Evolutionary conservation across 2,797 vertebrate genomes (phyloP), one percentile per base, ranked within the genome.

Genomic region (Pangasius macronema): DNA sequence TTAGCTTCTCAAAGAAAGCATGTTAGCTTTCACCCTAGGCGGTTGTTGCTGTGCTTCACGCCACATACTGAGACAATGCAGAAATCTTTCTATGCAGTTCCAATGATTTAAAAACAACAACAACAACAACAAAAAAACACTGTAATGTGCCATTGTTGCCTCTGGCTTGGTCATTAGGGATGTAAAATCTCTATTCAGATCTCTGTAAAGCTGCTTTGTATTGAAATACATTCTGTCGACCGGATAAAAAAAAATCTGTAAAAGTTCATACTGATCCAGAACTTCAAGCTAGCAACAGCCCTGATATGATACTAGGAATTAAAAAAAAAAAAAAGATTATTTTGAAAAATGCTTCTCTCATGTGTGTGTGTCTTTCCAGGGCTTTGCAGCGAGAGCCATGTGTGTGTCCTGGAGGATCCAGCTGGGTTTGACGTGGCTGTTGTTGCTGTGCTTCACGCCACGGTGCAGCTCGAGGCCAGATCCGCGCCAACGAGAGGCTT

Each of bases 401-500:
- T 46, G 9, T 49, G 27, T 13, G 18, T 22, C 33, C 0, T 5
- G 70, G 30, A 61, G 55, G 59, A 73, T 30, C 30, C 73, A 5
- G 49, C 24, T 82, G 53, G 1, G 7, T 70, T 51, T 57, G 61
- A 14, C 81, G 5, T 92, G 22, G 30, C 53, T 84, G 72, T 46
- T 94, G 55, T 65, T 93, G 51, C 72, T 94, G 59, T 91, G 76
- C 89, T 89, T 3, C 55, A 1, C 90, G 76, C 53, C 82, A 10
- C 5, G 85, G 3, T 83, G 55, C 51, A 24, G 87, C 33, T 89
- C 91, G 80, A 39, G 86, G 80, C 96, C 95, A 0, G 95, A 96
- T 92, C 95, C 96, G 39, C 72, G 85, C 46, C 88, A 65, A 73
- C 94, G 96, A 22, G 92, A 95, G 27, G 91, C 89, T 67, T 93